Percentiles rank a stretch among this genome's conserved stretches.
phyloP scores from a whole-genome alignment of 2,888 invertebrate genomes.

The Galerucella nymphaeae region DNA sequence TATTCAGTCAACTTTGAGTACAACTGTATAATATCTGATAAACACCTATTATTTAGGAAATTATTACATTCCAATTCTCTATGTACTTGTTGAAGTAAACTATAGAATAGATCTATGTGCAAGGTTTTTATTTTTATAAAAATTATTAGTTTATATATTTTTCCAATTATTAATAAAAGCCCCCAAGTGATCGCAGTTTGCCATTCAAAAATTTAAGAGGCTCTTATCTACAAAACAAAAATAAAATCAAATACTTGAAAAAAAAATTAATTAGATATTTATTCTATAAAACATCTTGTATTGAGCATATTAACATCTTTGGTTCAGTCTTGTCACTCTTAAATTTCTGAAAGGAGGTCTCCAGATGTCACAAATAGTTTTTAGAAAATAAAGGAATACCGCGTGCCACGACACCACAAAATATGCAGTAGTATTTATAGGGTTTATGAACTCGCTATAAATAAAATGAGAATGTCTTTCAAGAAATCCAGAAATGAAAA shows the following conservation, averaged over 20 bases:
- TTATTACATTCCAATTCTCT: too few species aligned
- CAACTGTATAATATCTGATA: too few species aligned
- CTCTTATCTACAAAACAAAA: slow-evolving; percentile 1
- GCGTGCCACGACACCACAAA: not conserved
- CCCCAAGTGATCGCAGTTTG: slow-evolving; percentile 20
- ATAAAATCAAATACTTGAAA: slow-evolving; percentile 15
- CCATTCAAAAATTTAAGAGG: slow-evolving; percentile 51
- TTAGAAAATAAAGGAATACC: not conserved
- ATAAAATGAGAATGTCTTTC: slow-evolving; percentile 3
- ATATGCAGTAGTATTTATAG: not conserved
- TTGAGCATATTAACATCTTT: slow-evolving; percentile 32
- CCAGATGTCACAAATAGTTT: slow-evolving; percentile 20
- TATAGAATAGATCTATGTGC: not conserved
- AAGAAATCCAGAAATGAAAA: too few species aligned
- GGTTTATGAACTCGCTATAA: slow-evolving; percentile 4
- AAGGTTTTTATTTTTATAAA: not conserved
- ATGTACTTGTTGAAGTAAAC: too few species aligned
- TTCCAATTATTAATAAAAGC: slow-evolving; percentile 21
- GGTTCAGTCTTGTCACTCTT: slow-evolving; percentile 42
- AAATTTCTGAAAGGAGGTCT: slow-evolving; percentile 38
- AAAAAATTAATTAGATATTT: slow-evolving; percentile 5
- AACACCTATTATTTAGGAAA: too few species aligned
- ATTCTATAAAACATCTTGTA: slow-evolving; percentile 12
- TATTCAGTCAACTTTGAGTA: too few species aligned
- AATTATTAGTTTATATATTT: not conserved